Conservation (phyloP, 2,888 invertebrate species). For the Meiosimyza decipiens region DNA sequence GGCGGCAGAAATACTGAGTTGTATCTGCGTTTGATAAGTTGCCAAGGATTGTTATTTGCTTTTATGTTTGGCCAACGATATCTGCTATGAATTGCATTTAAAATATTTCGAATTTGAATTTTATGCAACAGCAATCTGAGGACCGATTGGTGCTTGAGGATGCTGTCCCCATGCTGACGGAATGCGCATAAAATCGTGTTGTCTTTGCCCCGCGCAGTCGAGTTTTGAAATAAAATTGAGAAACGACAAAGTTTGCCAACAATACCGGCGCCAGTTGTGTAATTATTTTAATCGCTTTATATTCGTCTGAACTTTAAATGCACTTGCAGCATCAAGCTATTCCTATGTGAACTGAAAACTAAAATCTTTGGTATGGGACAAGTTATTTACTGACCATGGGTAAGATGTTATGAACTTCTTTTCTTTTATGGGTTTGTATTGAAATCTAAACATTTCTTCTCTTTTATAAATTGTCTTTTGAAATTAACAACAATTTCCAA, state of each 20-base stretch:
- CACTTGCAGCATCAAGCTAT: background rate
- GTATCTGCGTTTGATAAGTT: constrained; percentile 26
- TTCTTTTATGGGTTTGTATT: too few relatives aligned
- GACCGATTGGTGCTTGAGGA: constrained; percentile 21
- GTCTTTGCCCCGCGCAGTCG: background rate
- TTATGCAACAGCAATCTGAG: constrained; percentile 19
- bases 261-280: constrained; percentile 33
- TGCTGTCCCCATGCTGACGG: constrained; percentile 23
- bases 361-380: too few relatives aligned
- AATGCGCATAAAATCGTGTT: background rate
- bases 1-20: constrained; percentile 32
- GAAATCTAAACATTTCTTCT: too few relatives aligned
- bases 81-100: constrained; percentile 10
- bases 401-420: too few relatives aligned
- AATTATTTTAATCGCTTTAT: constrained; percentile 34
- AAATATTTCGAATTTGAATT: constrained; percentile 27
- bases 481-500: too few relatives aligned
- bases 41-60: constrained; percentile 25
- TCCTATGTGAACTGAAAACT: too few relatives aligned
- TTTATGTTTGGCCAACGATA: constrained; percentile 15
- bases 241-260: constrained; percentile 25
- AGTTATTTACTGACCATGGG: too few relatives aligned
- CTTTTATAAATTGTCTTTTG: too few relatives aligned
- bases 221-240: constrained; percentile 8
- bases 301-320: constrained; percentile 22